Evolutionary conservation across 2,888 invertebrate genomes (phyloP), one percentile per base, ranked within the genome.

Genomic region (Prosopocoilus inquinatus): DNA sequence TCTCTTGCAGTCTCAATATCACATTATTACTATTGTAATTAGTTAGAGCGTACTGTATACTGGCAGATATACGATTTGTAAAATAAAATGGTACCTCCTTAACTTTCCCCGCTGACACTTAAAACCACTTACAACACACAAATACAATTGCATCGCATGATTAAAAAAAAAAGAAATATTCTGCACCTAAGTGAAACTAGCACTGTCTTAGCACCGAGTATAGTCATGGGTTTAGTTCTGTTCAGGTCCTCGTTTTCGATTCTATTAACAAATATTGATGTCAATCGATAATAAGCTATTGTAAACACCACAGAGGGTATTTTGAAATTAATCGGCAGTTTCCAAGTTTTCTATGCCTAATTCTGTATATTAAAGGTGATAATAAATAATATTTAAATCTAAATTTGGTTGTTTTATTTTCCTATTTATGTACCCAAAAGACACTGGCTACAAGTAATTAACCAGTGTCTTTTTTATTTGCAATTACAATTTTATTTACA

Each of bases 301-400:
- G 38, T 44, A 50, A 38, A 44, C 36, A 57, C 41, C 47, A 50
- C 45, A 46, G 50, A 53, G 43, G 46, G 53, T 56, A 53, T 59
- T 63, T 55, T 53, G 52, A 55, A 63, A 54, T 51, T 60, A 55
- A 60, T 61, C 53, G 60, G 53, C 59, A 60, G 51, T 58, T 60
- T 62, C 50, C 47, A 53, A 57, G 55, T 62, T 62, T 65, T 62
- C 62, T 62, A 64, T 55, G 60, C 64, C 61, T 60, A 60, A 60
- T 45, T 61, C 57, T 62, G 62, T 62, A 64, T 47, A 63, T 63
- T 56, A 60, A 45, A 51, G 53, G 54, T 48, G 57, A 57, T 46
- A 55, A 60, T 55, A 57, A 53, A 45, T 53, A 53, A 46, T 32
- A 52, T 48, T 53, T 55, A 48, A 48, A 44, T 57, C 47, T 48